These are phyloP conservation scores for Coracias cyanogaster DNA, from an alignment of 2,797 vertebrate species.

Conservation along the genomic window DNA sequence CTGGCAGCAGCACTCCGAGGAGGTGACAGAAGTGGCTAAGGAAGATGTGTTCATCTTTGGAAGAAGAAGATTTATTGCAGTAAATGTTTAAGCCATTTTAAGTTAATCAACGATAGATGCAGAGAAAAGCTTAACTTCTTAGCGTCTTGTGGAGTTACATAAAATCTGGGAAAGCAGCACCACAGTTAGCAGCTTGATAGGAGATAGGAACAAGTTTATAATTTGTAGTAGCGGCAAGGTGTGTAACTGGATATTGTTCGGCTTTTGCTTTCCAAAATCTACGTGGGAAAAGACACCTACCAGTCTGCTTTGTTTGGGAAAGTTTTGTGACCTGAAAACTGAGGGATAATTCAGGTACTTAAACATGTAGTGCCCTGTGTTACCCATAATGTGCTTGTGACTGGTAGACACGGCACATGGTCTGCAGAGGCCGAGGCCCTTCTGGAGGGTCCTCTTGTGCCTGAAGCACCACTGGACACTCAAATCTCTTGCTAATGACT, in stretches of 20 bases:
- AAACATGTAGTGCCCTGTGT: neutral
- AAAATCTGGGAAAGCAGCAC: neutral
- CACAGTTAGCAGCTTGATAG: neutral
- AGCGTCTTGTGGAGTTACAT: neutral
- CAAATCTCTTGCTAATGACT: neutral
- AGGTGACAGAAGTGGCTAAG: neutral
- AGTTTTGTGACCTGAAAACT: neutral
- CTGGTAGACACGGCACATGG: neutral
- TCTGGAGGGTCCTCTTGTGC: neutral
- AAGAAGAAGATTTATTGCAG: neutral
- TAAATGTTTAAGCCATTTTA: neutral
- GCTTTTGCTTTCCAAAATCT: neutral
- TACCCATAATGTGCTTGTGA: rapidly evolving
- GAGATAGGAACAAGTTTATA: neutral
- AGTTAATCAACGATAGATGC: neutral
- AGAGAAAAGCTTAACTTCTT: neutral
- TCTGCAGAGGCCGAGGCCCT: neutral
- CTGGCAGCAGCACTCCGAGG: neutral
- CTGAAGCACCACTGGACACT: neutral
- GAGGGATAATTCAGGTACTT: neutral
- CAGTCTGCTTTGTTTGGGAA: neutral
- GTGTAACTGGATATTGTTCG: neutral
- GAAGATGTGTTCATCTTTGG: neutral
- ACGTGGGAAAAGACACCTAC: neutral
- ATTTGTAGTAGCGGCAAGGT: neutral